Evolutionary conservation across 2,113 vertebrate genomes (phyloP).

Genomic region (Aegotheles bennettii): DNA sequence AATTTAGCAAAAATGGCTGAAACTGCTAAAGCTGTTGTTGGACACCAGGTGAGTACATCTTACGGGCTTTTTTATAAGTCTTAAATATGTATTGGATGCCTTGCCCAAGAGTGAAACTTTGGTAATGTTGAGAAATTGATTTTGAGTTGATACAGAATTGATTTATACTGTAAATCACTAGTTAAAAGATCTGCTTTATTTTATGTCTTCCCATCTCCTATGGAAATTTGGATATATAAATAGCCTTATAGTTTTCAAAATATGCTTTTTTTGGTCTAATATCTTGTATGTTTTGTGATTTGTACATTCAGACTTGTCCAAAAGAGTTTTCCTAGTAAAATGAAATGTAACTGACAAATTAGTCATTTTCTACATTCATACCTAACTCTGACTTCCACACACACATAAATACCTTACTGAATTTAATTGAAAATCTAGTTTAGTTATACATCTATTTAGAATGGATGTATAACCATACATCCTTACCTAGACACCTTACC

Average conservation of each 20-base stretch:
- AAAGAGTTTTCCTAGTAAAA: neutral
- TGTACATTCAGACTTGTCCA: neutral
- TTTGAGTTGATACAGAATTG: neutral
- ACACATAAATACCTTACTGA: neutral
- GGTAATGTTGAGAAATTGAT: neutral
- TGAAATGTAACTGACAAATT: neutral
- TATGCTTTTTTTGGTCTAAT: neutral
- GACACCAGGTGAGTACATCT: constrained; percentile 82
- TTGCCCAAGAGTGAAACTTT: neutral
- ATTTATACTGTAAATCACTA: neutral
- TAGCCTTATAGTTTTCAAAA: neutral
- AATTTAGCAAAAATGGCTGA: constrained; percentile 93
- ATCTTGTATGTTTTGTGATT: neutral
- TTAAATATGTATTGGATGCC: neutral
- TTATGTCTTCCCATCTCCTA: neutral
- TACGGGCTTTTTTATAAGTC: neutral
- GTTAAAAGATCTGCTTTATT: neutral
- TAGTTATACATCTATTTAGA: neutral
- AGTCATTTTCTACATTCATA: neutral
- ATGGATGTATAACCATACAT: too few relatives aligned
- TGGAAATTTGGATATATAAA: neutral
- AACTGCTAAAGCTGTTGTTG: constrained; percentile 84
- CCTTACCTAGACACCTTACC: too few relatives aligned
- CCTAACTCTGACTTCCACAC: neutral
- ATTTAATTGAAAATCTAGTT: neutral